A percentile compares a stretch with the other conserved stretches of the same genome.
phyloP scores from a whole-genome alignment of 2,797 vertebrate genomes.

The Sus cebifrons region DNA sequence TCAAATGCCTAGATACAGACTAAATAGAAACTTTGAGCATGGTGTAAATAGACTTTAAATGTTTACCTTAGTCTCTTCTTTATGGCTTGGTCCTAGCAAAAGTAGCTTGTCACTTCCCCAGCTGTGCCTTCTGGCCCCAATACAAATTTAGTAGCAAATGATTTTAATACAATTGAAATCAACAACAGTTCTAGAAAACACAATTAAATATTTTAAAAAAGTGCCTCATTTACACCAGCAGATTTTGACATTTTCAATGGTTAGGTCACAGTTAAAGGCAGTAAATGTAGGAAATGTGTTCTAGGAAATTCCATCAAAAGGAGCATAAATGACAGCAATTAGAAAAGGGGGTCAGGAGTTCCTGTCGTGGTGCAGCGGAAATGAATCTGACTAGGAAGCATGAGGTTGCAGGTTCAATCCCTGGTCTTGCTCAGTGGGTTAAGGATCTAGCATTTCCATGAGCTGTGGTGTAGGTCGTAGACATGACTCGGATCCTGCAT shows the following conservation, averaged over 20 bases:
- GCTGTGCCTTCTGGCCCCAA: not conserved
- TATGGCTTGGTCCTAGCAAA: not conserved
- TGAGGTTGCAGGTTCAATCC: too few species aligned
- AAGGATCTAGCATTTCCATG: too few species aligned
- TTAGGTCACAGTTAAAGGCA: not conserved
- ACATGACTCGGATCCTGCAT: too few species aligned
- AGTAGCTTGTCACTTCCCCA: not conserved
- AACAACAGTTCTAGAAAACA: not conserved
- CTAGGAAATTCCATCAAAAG: not conserved
- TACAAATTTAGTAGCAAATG: not conserved
- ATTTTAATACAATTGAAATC: slow-evolving; percentile 22
- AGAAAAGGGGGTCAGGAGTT: too few species aligned
- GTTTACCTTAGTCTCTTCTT: slow-evolving; percentile 27
- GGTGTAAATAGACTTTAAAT: slow-evolving; percentile 78
- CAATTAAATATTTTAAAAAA: not conserved
- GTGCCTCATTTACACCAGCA: not conserved
- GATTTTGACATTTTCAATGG: not conserved
- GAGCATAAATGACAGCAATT: not conserved
- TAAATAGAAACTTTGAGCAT: slow-evolving; percentile 65
- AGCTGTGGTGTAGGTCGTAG: too few species aligned
- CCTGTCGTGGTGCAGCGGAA: too few species aligned
- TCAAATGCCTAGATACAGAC: slow-evolving; percentile 37
- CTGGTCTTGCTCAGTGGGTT: too few species aligned
- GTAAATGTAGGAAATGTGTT: not conserved
- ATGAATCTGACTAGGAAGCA: too few species aligned